phyloP scores from a whole-genome alignment of 2,888 invertebrate genomes.

The Caenorhabditis sp. region DNA sequence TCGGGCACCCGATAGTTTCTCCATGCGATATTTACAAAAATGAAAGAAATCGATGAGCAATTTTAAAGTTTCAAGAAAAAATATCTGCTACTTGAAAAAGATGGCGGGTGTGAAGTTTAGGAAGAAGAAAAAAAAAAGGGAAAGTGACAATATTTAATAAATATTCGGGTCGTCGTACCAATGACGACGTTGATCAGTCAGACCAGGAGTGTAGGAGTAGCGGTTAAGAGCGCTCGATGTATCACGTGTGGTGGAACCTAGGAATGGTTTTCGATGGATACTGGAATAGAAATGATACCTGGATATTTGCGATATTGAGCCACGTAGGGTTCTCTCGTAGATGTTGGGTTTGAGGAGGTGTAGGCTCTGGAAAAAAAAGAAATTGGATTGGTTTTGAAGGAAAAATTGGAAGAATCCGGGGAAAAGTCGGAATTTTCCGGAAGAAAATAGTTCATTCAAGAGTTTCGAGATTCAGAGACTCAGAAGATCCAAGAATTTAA shows the following conservation, averaged over 20 bases:
- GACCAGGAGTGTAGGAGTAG: slow-evolving; percentile 75
- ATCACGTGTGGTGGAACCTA: slow-evolving; percentile 68
- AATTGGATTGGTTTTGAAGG: neutral
- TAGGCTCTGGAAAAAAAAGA: slow-evolving; percentile 52
- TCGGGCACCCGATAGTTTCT: slow-evolving; percentile 62
- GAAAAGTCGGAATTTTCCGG: too few relatives aligned
- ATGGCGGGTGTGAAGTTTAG: slow-evolving; percentile 7
- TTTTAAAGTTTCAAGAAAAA: neutral
- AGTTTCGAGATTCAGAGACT: too few relatives aligned
- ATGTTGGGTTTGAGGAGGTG: slow-evolving; percentile 55
- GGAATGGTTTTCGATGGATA: slow-evolving; percentile 19
- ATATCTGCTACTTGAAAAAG: slow-evolving; percentile 13
- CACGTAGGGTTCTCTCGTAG: slow-evolving; percentile 69
- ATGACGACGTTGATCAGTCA: slow-evolving; percentile 72
- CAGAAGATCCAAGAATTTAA: too few relatives aligned
- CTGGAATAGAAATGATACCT: slow-evolving; percentile 33
- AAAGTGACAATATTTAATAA: slow-evolving; percentile 53
- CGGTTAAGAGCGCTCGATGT: slow-evolving; percentile 69
- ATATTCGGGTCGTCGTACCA: slow-evolving; percentile 77
- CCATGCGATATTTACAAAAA: slow-evolving; percentile 62
- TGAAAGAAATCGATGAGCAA: slow-evolving; percentile 30
- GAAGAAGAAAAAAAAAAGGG: slow-evolving; percentile 1
- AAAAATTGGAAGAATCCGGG: too few relatives aligned
- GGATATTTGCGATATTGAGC: slow-evolving; percentile 74
- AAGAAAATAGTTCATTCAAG: too few relatives aligned